Base-by-base conservation (phyloP, 1,140 invertebrate genomes). In the Drosophila yakuba region DNA sequence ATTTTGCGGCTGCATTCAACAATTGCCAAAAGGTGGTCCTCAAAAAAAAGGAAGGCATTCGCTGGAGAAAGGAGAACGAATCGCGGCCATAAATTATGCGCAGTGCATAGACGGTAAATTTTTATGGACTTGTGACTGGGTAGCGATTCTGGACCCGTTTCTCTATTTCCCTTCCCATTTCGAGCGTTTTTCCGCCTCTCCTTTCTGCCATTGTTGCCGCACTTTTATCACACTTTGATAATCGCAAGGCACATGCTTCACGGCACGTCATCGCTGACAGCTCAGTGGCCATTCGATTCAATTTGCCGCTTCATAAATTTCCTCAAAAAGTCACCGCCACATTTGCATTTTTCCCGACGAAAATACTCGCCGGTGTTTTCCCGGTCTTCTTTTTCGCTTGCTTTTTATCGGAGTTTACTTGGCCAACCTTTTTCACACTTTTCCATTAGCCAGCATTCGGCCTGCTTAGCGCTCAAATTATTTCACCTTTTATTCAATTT, bases 401-500 rank as follows among this genome's bases (percentile, higher is more conserved):
- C 35, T 71, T 59, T 59, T 60, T 59, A 50, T 25, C 11, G 41
- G 17, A 36, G 38, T 50, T 61, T 51, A 71, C 63, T 71, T 44
- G 43, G 63, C 48, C 25, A 55, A 76, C 80, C 73, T 83, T 83
- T 83, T 79, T 83, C 61, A 75, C 75, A 83, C 75, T 78, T 75
- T 83, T 74, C 60, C 80, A 75, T 83, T 71, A 81, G 60, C 74
- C 73, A 36, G 15, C 58, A 64, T 60, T 82, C 44, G 52, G 51
- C 64, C 77, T 73, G 81, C 68, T 85, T 59, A 77, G 77, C 59
- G 63, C 77, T 50, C 62, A 80, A 85, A 85, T 84, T 84, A 85
- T 84, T 85, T 84, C 77, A 84, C 81, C 77, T 80, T 80, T 85
- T 85, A 85, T 85, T 85, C 77, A 85, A 80, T 85, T 85, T 84